Evolutionary conservation across 2,888 invertebrate species (phyloP).

Genomic region (Cheiracanthium punctorium): DNA sequence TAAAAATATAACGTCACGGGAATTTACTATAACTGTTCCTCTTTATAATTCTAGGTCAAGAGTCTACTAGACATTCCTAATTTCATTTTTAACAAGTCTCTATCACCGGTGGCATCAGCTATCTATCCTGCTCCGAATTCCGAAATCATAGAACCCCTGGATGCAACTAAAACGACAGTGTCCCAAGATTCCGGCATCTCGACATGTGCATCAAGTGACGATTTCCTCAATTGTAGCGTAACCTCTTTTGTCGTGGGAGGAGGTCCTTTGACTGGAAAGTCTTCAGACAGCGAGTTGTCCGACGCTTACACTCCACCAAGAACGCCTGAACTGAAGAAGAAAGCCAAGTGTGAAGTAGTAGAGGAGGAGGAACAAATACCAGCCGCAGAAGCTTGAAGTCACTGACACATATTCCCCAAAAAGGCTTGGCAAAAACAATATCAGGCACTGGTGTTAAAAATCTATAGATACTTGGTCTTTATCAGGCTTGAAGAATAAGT

Average conservation of each 20-base stretch:
- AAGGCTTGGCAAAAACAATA: too few species aligned
- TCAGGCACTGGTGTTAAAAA: too few species aligned
- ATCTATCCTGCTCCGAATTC: neutral
- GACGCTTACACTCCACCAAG: conserved; percentile 45
- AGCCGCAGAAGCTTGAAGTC: too few species aligned
- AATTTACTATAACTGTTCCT: neutral
- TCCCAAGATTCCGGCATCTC: conserved; percentile 61
- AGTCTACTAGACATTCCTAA: conserved; percentile 67
- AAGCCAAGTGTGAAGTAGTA: neutral
- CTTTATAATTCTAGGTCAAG: conserved; percentile 27
- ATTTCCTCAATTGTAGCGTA: conserved; percentile 60
- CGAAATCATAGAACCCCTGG: neutral
- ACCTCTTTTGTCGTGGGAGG: conserved; percentile 52
- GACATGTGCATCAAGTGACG: conserved; percentile 8
- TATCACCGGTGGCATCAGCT: conserved; percentile 23
- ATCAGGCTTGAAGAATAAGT: too few species aligned
- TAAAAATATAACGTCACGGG: neutral
- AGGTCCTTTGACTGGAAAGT: conserved; percentile 23
- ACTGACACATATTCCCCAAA: too few species aligned
- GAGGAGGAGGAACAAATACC: neutral
- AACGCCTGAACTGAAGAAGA: conserved; percentile 19
- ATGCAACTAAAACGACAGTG: neutral
- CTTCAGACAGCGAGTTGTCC: conserved; percentile 55
- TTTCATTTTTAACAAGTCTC: conserved; percentile 58
- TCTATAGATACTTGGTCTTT: too few species aligned